phyloP scores from a whole-genome alignment of 2,113 vertebrate genomes.

The Carettochelys insculpta region DNA sequence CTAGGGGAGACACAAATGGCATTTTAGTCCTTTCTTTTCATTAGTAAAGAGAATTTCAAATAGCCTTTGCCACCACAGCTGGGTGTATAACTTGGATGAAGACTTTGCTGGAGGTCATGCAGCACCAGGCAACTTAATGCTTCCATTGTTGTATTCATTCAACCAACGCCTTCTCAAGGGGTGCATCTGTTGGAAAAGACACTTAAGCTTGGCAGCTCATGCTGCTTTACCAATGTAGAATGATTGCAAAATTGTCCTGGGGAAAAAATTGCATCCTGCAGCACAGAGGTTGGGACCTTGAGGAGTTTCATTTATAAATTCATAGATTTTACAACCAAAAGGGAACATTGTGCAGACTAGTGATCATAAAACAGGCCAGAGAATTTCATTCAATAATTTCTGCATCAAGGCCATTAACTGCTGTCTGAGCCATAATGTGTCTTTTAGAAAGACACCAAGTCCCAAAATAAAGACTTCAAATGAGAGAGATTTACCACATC shows the following conservation, averaged over 20 bases:
- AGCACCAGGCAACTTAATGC: not conserved
- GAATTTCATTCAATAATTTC: not conserved
- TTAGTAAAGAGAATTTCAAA: not conserved
- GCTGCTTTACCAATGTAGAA: not conserved
- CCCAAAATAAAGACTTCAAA: too few species aligned
- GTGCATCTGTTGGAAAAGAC: not conserved
- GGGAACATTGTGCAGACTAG: too few species aligned
- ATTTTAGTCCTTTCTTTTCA: not conserved
- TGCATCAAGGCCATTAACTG: not conserved
- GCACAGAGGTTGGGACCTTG: not conserved
- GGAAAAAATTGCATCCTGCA: too few species aligned
- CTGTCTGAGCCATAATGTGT: not conserved
- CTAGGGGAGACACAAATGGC: not conserved
- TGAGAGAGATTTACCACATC: too few species aligned
- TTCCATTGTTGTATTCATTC: not conserved
- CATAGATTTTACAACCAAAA: not conserved
- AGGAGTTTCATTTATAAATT: not conserved
- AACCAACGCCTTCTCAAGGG: not conserved
- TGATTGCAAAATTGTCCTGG: too few species aligned
- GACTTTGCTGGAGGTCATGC: not conserved
- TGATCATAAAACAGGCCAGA: too few species aligned
- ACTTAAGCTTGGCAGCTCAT: not conserved
- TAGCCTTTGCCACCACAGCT: not conserved
- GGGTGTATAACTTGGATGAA: not conserved
- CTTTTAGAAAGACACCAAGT: not conserved